phyloP scores from a whole-genome alignment of 2,888 invertebrate species.

The Lithophane leautieri region DNA sequence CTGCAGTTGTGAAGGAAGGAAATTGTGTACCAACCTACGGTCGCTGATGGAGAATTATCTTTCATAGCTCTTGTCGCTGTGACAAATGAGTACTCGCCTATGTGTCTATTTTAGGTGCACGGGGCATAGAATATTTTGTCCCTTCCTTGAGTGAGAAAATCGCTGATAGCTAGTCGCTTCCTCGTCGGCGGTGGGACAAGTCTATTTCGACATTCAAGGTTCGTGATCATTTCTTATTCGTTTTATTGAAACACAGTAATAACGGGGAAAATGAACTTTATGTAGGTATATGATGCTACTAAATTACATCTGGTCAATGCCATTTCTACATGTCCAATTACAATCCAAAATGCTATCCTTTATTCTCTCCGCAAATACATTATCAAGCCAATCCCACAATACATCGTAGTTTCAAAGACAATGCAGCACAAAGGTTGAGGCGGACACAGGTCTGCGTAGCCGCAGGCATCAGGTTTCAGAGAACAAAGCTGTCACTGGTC shows the following conservation, averaged over 20 bases:
- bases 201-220: not conserved
- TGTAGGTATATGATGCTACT: too few species aligned
- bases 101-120: too few species aligned
- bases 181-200: not conserved
- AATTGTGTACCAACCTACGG: slow-evolving; percentile 3
- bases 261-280: not conserved
- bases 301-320: not conserved
- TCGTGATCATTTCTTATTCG: not conserved
- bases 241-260: not conserved
- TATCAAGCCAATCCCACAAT: not conserved
- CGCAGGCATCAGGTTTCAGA: slow-evolving; percentile 45
- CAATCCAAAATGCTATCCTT: not conserved
- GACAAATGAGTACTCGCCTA: not conserved
- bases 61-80: not conserved
- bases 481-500: slow-evolving; percentile 48
- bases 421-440: slow-evolving; percentile 3
- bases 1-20: slow-evolving; percentile 19
- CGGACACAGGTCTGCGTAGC: slow-evolving; percentile 4
- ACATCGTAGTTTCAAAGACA: slow-evolving; percentile 6
- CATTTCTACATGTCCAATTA: not conserved
- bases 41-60: not conserved
- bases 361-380: not conserved
- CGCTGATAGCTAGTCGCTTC: not conserved
- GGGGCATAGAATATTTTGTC: too few species aligned
- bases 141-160: not conserved